Percentiles rank a stretch among this genome's conserved stretches.
These are phyloP conservation scores for Chloroceryle amazona DNA, from an alignment of 2,797 vertebrate species.

Conservation along the genomic window DNA sequence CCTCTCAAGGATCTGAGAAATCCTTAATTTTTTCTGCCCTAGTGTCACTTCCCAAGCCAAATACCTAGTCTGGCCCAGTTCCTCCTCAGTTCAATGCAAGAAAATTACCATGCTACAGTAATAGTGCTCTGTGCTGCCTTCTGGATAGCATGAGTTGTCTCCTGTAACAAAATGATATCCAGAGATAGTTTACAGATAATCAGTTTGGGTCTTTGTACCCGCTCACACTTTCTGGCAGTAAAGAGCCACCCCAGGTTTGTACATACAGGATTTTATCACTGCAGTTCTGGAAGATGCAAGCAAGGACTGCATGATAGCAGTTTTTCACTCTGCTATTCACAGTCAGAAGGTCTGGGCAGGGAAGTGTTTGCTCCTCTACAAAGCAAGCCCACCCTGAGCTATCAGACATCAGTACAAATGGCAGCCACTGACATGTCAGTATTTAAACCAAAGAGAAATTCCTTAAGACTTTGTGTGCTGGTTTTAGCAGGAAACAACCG, in stretches of 20 bases:
- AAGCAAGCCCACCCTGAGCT: accelerated
- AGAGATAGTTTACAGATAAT: not conserved
- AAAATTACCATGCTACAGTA: not conserved
- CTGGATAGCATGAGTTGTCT: not conserved
- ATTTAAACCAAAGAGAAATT: not conserved
- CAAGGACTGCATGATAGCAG: not conserved
- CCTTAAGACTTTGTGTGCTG: not conserved
- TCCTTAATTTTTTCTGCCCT: not conserved
- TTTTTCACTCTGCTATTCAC: not conserved
- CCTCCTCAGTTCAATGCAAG: not conserved
- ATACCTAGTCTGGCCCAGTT: not conserved
- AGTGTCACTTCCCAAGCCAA: not conserved
- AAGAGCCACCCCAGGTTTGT: accelerated
- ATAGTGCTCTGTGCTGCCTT: not conserved
- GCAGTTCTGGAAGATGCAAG: not conserved
- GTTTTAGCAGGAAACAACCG: not conserved
- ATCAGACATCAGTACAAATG: not conserved
- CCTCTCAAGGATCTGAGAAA: not conserved
- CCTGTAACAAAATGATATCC: not conserved
- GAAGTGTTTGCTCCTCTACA: accelerated
- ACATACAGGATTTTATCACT: not conserved
- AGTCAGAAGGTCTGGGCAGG: not conserved
- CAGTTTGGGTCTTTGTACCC: not conserved
- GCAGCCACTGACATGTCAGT: not conserved
- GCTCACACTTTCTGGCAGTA: not conserved